Percentiles rank a stretch among this genome's conserved stretches.
These are phyloP conservation scores for Anoplolepis gracilipes DNA, from an alignment of 1,140 invertebrate genomes.

Conservation along the genomic window DNA sequence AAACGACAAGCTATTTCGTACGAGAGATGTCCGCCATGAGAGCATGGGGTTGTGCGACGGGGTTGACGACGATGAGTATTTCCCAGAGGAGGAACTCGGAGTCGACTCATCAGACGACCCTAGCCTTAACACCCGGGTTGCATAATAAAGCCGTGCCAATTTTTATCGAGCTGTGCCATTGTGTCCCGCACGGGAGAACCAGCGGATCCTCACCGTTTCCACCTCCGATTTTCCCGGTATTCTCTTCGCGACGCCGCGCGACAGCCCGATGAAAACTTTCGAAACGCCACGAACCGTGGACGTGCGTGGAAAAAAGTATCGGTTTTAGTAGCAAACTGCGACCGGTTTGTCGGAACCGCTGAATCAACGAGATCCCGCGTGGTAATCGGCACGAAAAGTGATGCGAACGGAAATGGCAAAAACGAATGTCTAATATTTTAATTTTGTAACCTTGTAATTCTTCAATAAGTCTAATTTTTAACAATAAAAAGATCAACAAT, in stretches of 20 bases:
- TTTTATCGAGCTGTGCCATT: slow-evolving; percentile 70
- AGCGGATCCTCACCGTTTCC: slow-evolving; percentile 46
- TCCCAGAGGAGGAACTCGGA: slow-evolving; percentile 76
- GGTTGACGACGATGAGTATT: slow-evolving; percentile 75
- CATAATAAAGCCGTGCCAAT: slow-evolving; percentile 80
- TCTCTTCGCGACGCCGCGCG: slow-evolving; percentile 66
- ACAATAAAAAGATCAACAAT: background rate
- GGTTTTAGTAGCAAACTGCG: slow-evolving; percentile 54
- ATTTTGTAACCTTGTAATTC: background rate
- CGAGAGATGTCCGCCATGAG: slow-evolving; percentile 42
- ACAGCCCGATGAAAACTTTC: slow-evolving; percentile 73
- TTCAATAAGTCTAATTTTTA: background rate
- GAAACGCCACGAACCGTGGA: slow-evolving; percentile 59
- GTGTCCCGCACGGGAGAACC: slow-evolving; percentile 54
- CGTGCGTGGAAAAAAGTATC: slow-evolving; percentile 70
- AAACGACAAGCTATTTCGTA: slow-evolving; percentile 40
- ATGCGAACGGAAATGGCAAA: background rate
- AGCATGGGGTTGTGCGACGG: slow-evolving; percentile 13
- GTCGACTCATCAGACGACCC: slow-evolving; percentile 76
- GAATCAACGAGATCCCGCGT: slow-evolving; percentile 45
- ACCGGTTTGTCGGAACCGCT: slow-evolving; percentile 31
- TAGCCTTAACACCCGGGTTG: slow-evolving; percentile 71
- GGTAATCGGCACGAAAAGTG: slow-evolving; percentile 32
- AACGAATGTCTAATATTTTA: background rate
- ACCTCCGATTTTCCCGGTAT: slow-evolving; percentile 66